Evolutionary conservation across 2,888 invertebrate genomes (phyloP), one percentile per base, ranked within the genome.

Genomic region (Fragum sueziense): DNA sequence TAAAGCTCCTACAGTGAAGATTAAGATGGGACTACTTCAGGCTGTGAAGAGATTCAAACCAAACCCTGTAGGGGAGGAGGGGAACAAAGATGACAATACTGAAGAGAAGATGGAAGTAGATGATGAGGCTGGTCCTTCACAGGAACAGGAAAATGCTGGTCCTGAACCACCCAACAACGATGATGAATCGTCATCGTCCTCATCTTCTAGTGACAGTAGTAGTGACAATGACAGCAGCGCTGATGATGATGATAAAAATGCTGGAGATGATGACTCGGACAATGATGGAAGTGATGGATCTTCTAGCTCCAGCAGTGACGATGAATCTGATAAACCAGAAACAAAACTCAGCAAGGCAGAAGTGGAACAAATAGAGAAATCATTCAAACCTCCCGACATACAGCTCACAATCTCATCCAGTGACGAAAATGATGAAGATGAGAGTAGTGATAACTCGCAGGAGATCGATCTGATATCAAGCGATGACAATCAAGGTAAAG

Each of bases 21-120:
- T 84, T 6, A 84, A 84, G 62, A 83, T 83, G 83, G 84, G 84
- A 14, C 57, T 84, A 20, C 70, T 84, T 29, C 80, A 80, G 22
- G 80, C 79, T 37, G 84, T 73, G 2, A 84, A 84, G 62, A 75
- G 70, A 29, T 54, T 77, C 37, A 84, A 80, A 68, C 74, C 80
- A 20, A 37, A 22, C 14, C 29, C 62, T 27, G 31, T 34, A 20
- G 29, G n/a, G 4, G 71, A 33, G 7, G 70, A 72, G 33, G 61
- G 59, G 25, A 73, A 74, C 6, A 74, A 70, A 27, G 73, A 74
- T 20, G 67, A 69, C 1, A 52, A 33, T 47, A 25, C 22, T 17
- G 31, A 68, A 7, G 61, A 69, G 20, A 29, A 62, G 17, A 34
- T 68, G 34, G 77, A 70, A 2, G 77, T 75, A 25, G 65, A 65